Evolutionary conservation across 1,140 invertebrate genomes (phyloP).

Genomic region (Zaprionus ornatus): DNA sequence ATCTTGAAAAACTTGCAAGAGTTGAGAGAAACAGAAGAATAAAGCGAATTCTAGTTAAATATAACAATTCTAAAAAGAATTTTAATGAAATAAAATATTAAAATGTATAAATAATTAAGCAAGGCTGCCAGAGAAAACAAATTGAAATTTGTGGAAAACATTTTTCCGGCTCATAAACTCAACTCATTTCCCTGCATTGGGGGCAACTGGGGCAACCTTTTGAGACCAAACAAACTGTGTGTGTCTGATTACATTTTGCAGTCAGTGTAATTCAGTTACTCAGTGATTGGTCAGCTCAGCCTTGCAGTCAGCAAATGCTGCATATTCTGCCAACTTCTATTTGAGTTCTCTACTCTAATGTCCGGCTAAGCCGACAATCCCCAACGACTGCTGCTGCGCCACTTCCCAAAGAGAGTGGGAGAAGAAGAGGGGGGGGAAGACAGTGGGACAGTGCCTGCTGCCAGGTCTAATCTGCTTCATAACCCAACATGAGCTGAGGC

Average conservation of each 20-base stretch:
- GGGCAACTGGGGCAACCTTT: not conserved
- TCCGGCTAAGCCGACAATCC: slow-evolving; percentile 43
- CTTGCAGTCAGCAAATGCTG: not conserved
- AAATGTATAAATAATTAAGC: not conserved
- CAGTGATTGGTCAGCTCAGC: slow-evolving; percentile 13
- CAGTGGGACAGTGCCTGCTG: slow-evolving; percentile 15
- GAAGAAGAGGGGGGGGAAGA: not conserved
- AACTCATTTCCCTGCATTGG: not conserved
- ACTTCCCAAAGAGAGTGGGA: not conserved
- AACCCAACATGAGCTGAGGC: slow-evolving; percentile 11
- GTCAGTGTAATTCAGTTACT: slow-evolving; percentile 37
- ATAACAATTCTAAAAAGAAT: not conserved
- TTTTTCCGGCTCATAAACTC: not conserved
- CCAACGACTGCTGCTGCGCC: slow-evolving; percentile 5
- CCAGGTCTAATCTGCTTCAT: slow-evolving; percentile 53
- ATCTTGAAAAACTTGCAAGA: not conserved
- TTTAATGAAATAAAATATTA: not conserved
- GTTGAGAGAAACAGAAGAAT: not conserved
- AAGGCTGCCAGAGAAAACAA: not conserved
- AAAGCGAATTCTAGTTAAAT: not conserved
- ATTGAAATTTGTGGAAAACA: not conserved
- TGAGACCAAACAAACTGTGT: not conserved
- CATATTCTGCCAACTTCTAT: slow-evolving; percentile 13
- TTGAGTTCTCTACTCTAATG: slow-evolving; percentile 7
- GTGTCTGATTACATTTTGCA: slow-evolving; percentile 9